A percentile compares a stretch with the other conserved stretches of the same genome.
Evolutionary conservation across 1,140 invertebrate genomes (phyloP).

Genomic region (Leptinotarsa defecta): DNA sequence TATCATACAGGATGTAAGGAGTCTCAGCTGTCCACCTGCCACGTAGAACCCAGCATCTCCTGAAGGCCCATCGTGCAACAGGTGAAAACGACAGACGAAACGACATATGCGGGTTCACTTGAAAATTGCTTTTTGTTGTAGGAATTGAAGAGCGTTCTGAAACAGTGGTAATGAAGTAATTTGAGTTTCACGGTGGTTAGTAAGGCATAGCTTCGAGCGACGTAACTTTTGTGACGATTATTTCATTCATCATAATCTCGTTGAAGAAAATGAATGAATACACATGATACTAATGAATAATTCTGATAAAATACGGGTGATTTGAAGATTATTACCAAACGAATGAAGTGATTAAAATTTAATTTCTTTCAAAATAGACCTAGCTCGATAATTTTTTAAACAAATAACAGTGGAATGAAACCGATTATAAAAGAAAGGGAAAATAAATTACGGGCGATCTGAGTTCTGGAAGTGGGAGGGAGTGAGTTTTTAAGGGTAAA

Average conservation of each 20-base stretch:
- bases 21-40: conserved; percentile 1
- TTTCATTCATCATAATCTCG: too few relatives aligned
- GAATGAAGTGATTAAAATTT: too few relatives aligned
- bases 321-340: neutral
- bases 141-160: neutral
- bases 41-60: conserved; percentile 1
- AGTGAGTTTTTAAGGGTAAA: too few relatives aligned
- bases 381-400: too few relatives aligned
- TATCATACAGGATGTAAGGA: neutral
- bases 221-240: too few relatives aligned
- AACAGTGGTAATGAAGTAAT: neutral
- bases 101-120: neutral
- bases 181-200: neutral
- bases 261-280: too few relatives aligned
- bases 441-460: too few relatives aligned
- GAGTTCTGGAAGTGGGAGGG: too few relatives aligned
- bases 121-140: neutral
- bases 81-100: conserved; percentile 5
- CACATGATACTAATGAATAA: neutral
- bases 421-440: too few relatives aligned
- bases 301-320: neutral
- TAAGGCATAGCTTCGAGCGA: neutral
- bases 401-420: too few relatives aligned
- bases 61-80: neutral
- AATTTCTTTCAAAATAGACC: too few relatives aligned